Conservation (phyloP, 2,888 invertebrate genomes). For the Drosophila pseudotalamancana region DNA sequence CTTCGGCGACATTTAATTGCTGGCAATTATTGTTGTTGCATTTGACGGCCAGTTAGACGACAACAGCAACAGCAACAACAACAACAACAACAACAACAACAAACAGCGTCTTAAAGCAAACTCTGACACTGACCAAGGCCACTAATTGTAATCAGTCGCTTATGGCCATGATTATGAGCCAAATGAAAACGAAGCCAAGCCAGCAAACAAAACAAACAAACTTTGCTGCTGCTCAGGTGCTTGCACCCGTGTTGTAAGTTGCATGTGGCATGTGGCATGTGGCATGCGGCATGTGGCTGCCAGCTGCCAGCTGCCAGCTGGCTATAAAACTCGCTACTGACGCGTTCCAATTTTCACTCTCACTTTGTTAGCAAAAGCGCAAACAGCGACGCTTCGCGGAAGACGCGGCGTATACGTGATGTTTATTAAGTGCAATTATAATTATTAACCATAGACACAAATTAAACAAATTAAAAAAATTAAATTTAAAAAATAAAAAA, state of each 20-base stretch:
- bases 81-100: slow-evolving; percentile 8
- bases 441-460: slow-evolving; percentile 18
- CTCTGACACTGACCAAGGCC: slow-evolving; percentile 58
- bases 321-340: slow-evolving; percentile 74
- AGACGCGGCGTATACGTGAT: slow-evolving; percentile 47
- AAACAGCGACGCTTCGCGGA: slow-evolving; percentile 1
- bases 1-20: slow-evolving; percentile 50
- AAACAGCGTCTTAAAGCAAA: too few relatives aligned
- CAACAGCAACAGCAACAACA: slow-evolving; percentile 21
- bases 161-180: slow-evolving; percentile 56
- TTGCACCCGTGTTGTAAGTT: slow-evolving; percentile 59
- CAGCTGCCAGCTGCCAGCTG: slow-evolving; percentile 2
- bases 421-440: slow-evolving; percentile 8
- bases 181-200: slow-evolving; percentile 38
- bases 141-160: slow-evolving; percentile 48
- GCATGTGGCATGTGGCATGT: slow-evolving; percentile 29
- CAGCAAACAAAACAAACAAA: not conserved
- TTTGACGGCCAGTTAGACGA: slow-evolving; percentile 8
- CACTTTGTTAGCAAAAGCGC: slow-evolving; percentile 67
- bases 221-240: slow-evolving; percentile 53
- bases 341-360: slow-evolving; percentile 80
- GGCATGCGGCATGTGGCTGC: slow-evolving; percentile 27
- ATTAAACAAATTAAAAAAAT: slow-evolving; percentile 23
- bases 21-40: slow-evolving; percentile 38
- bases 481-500: slow-evolving; percentile 1